A percentile compares a stretch with the other conserved stretches of the same genome.
Conservation (phyloP, 2,888 invertebrate species). For the Brachypalpus laphriformis region DNA sequence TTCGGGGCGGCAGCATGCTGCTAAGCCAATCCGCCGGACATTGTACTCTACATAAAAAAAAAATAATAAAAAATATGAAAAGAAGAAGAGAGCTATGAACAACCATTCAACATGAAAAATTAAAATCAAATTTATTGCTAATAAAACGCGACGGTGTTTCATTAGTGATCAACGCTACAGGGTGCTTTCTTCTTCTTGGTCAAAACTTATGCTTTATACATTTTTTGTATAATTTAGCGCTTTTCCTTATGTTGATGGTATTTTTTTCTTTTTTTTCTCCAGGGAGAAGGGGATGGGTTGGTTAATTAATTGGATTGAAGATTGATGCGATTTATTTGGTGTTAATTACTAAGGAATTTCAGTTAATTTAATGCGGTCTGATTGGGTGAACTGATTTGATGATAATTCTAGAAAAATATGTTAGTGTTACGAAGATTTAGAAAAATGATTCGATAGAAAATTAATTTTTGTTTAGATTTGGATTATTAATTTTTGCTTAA, state of each 20-base stretch:
- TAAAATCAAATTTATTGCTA: constrained; percentile 62
- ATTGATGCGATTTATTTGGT: constrained; percentile 63
- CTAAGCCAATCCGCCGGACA: background rate
- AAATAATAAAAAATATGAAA: constrained; percentile 9
- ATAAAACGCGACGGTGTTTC: constrained; percentile 66
- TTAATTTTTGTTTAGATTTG: background rate
- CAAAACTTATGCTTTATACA: constrained; percentile 44
- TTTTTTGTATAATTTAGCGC: constrained; percentile 51
- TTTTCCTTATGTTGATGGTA: constrained; percentile 37
- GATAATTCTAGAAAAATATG: background rate
- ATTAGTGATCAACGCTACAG: constrained; percentile 59
- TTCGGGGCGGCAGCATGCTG: constrained; percentile 5
- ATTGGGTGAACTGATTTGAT: background rate
- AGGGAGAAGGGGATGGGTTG: background rate
- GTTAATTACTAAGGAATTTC: constrained; percentile 48
- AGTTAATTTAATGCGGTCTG: constrained; percentile 4
- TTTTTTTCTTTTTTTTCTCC: background rate
- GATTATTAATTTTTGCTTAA: no score
- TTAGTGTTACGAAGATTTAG: background rate
- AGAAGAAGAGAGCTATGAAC: background rate
- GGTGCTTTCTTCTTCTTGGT: constrained; percentile 44
- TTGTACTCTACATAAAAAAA: background rate
- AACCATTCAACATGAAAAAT: constrained; percentile 42
- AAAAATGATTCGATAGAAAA: background rate
- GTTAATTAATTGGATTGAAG: constrained; percentile 50